Evolutionary conservation across 1,140 invertebrate genomes (phyloP).

Genomic region (Neocloeon triangulifer): DNA sequence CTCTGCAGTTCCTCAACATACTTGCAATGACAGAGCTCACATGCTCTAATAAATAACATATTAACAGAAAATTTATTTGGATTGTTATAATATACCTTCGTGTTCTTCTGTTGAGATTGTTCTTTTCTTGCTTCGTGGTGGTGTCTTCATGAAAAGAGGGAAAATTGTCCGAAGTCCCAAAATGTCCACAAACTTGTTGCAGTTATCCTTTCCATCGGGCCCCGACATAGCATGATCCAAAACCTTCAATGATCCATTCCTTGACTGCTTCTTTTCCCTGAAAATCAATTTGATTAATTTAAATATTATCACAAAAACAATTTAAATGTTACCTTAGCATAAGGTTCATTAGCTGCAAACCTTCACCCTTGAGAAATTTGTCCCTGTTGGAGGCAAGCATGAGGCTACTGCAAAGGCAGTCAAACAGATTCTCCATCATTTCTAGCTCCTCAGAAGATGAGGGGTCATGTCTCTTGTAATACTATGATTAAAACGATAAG

Average conservation of each 20-base stretch:
- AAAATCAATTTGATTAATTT: constrained; percentile 9
- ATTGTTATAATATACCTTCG: no score
- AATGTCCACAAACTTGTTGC: constrained; percentile 97
- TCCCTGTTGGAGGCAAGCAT: constrained; percentile 73
- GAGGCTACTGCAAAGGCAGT: constrained; percentile 81
- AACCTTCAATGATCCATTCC: constrained; percentile 91
- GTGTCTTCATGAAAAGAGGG: constrained; percentile 97
- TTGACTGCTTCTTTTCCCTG: constrained; percentile 89
- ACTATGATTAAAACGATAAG: constrained; percentile 26
- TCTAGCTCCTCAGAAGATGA: constrained; percentile 78
- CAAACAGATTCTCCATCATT: constrained; percentile 97
- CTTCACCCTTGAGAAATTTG: constrained; percentile 82
- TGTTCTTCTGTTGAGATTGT: constrained; percentile 74
- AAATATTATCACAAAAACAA: background rate
- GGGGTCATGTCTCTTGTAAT: constrained; percentile 90
- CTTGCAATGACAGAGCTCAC: constrained; percentile 84
- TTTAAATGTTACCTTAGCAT: constrained; percentile 53
- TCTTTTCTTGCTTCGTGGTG: constrained; percentile 63
- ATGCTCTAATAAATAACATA: constrained; percentile 41
- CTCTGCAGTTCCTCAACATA: constrained; percentile 79
- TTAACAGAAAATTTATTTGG: background rate
- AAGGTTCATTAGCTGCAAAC: constrained; percentile 86
- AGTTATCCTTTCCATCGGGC: constrained; percentile 79
- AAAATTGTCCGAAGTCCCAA: constrained; percentile 89
- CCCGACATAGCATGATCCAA: constrained; percentile 90